Conservation (phyloP, 2,797 vertebrate genomes). For the Malurus splendens region DNA sequence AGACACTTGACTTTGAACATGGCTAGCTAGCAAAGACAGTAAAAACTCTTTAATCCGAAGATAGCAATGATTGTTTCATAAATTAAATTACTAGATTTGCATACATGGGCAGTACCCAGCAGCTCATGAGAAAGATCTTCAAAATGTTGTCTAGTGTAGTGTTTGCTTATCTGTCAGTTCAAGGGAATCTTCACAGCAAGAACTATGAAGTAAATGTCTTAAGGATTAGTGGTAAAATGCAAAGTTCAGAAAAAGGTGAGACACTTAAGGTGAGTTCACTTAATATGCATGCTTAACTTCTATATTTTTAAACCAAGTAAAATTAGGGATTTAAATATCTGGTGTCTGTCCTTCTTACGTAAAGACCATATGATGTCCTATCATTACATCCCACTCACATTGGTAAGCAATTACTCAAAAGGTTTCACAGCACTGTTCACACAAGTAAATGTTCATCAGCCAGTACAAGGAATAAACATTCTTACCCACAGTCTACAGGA, state of each 20-base stretch:
- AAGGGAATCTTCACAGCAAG: not conserved
- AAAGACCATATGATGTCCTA: not conserved
- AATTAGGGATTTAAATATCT: not conserved
- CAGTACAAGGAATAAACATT: not conserved
- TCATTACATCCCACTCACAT: not conserved
- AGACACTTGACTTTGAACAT: not conserved
- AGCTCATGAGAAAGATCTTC: not conserved
- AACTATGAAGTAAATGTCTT: not conserved
- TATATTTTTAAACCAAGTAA: not conserved
- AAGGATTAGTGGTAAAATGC: not conserved
- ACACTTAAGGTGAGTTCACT: not conserved
- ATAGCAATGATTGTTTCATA: not conserved
- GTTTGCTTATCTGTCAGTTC: not conserved
- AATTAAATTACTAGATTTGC: not conserved
- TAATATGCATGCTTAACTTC: not conserved
- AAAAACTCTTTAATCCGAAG: not conserved
- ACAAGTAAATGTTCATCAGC: not conserved
- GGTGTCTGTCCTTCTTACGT: not conserved
- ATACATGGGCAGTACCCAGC: fast-evolving
- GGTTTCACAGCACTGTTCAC: not conserved
- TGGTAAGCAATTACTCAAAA: not conserved
- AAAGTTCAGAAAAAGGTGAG: not conserved
- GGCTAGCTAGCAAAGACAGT: not conserved
- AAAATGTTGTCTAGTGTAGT: not conserved
- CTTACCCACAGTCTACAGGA: not conserved